phyloP scores from a whole-genome alignment of 2,113 vertebrate species.

The Progne subis region DNA sequence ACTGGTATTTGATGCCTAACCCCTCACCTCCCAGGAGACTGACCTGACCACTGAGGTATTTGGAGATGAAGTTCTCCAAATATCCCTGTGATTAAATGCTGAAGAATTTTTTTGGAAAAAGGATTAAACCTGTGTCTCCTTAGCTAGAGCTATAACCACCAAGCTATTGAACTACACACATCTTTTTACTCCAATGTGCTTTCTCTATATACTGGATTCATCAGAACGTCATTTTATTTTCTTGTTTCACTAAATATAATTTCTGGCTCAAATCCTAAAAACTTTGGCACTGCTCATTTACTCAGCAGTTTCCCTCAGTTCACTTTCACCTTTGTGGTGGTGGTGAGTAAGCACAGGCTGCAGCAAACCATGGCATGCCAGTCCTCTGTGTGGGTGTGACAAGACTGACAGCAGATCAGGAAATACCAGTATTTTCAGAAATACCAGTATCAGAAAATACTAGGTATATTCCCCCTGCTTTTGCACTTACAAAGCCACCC shows the following conservation, averaged over 20 bases:
- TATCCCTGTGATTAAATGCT: neutral
- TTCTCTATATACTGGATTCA: neutral
- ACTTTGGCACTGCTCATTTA: neutral
- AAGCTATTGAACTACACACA: neutral
- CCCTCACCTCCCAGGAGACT: neutral
- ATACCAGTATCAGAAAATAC: neutral
- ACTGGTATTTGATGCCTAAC: neutral
- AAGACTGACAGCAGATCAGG: neutral
- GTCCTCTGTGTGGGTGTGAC: neutral
- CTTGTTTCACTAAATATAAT: neutral
- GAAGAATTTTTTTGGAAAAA: neutral
- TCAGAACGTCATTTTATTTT: neutral
- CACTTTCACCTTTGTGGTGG: neutral
- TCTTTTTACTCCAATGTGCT: neutral
- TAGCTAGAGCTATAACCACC: neutral
- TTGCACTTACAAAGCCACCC: neutral
- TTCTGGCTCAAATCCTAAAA: conserved; percentile 14
- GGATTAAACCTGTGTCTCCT: neutral
- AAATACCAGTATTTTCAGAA: neutral
- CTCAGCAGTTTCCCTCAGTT: neutral
- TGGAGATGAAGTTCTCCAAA: conserved; percentile 12
- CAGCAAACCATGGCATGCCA: neutral
- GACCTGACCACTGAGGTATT: neutral
- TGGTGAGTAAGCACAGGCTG: neutral
- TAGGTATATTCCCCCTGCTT: neutral